Evolutionary conservation across 2,888 invertebrate species (phyloP), one percentile per base, ranked within the genome.

Genomic region (Vanessa cardui): DNA sequence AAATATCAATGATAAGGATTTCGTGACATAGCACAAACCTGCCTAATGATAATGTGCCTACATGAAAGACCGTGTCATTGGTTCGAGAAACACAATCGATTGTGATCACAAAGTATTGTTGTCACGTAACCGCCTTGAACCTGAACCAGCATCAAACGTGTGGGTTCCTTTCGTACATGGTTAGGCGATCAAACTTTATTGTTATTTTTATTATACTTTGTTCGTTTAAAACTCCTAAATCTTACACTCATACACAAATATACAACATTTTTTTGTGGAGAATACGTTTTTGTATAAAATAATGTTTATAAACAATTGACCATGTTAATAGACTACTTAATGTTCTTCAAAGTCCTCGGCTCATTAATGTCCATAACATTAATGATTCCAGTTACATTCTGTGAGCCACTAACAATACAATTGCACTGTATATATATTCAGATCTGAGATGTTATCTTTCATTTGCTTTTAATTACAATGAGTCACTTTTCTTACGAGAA

Each of bases 71-170:
- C 62, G 47, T 69, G 60, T 64, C 46, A 50, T 54, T 68, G 66
- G 64, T 71, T 69, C 64, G 47, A 46, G 20, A 49, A 66, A 66
- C 64, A 52, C 49, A 62, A 68, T 64, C 58, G 66, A 69, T 60
- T 59, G 63, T 54, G 47, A 64, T 50, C 60, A 66, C 60, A 64
- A 33, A 52, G 44, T 56, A 70, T 70, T 70, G 64, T 62, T 69
- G 70, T 73, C 74, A 74, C 72, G 74, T 74, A 73, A 63, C 60
- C 33, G 69, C 74, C 74, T 76, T 76, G 74, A 76, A 77, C 71
- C 73, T 72, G 71, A 68, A 66, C 39, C 33, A 56, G 33, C 56
- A 56, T 52, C 39, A 56, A 56, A 18, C 59, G 65, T 66, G 67
- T 66, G 62, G 68, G 56, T 58, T 58, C 62, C 47, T 61, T 39